Base-by-base conservation (phyloP, 1,140 invertebrate species). In the Bicyclus anynana region DNA sequence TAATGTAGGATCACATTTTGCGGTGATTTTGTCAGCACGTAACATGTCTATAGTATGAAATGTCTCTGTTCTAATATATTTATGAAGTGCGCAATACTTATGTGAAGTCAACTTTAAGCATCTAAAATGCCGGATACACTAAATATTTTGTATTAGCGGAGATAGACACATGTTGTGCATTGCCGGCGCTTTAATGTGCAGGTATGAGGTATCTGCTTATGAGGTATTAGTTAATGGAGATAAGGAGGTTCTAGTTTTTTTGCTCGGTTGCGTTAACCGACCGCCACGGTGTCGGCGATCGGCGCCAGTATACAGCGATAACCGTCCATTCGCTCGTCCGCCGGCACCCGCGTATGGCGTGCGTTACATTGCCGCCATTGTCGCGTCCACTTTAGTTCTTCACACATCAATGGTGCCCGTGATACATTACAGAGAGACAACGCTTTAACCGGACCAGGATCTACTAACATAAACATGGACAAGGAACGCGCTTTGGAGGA, bases 401-500 rank as follows among this genome's bases (percentile, higher is more conserved):
- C 5, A 27, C 53, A 67, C 54, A 69, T 74, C 68, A 80, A 81
- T 81, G 74, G 71, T 82, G 74, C 65, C 74, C 76, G 77, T 80
- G 74, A 66, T 26, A 65, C 56, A 33, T 74, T 75, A 53, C 78
- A 83, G 77, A 73, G 72, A 61, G 37, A 53, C 47, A 58, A 69
- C 42, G 53, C 29, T 33, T 46, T 51, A 29, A 66, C 51, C 20
- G 33, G 13, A 65, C 54, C 26, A 23, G 54, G 33, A 58, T 53
- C 35, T 14, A 55, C 49, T 18, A 44, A 51, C 57, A 3, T 20
- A 58, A 80, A 46, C 52, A 92, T 92, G 89, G 92, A 90, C 65
- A 91, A 92, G 52, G 93, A 93, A 78, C 90, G 84, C 53, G 91
- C 93, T 20, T 70, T 93, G 13, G 93, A 93, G 65, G 91, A 93